Conservation (phyloP, 2,113 vertebrate species). For the Otus sunia region DNA sequence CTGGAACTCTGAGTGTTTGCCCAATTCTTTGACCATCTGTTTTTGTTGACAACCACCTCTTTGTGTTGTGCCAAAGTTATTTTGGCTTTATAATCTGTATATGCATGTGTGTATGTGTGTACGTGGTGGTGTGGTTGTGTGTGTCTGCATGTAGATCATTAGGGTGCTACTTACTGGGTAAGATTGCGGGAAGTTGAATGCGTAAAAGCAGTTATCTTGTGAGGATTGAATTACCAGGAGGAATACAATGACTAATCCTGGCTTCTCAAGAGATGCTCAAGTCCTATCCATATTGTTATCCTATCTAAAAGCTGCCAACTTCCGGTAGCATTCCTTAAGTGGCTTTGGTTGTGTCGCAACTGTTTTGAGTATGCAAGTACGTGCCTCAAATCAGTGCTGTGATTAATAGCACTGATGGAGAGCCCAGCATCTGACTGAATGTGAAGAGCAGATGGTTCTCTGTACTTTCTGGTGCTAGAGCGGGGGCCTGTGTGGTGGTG, state of each 20-base stretch:
- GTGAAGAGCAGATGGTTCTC: not conserved
- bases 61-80: constrained; percentile 80
- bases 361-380: not conserved
- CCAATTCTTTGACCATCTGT: constrained; percentile 86
- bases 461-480: not conserved
- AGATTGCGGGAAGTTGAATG: not conserved
- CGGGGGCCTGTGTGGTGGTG: not conserved
- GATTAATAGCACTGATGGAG: not conserved
- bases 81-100: constrained; percentile 80
- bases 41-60: constrained; percentile 82
- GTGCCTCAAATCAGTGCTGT: not conserved
- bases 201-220: not conserved
- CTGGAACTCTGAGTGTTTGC: constrained; percentile 81
- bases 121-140: not conserved
- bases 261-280: not conserved
- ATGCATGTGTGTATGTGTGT: constrained; percentile 43
- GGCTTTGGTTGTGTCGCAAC: not conserved
- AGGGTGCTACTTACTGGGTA: not conserved
- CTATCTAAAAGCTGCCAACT: not conserved
- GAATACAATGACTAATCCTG: not conserved
- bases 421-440: not conserved
- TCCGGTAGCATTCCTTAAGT: not conserved
- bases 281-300: not conserved
- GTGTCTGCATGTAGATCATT: not conserved
- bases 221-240: not conserved